These are phyloP conservation scores for Notamacropus eugenii DNA, from an alignment of 2,797 vertebrate genomes.

Conservation along the genomic window DNA sequence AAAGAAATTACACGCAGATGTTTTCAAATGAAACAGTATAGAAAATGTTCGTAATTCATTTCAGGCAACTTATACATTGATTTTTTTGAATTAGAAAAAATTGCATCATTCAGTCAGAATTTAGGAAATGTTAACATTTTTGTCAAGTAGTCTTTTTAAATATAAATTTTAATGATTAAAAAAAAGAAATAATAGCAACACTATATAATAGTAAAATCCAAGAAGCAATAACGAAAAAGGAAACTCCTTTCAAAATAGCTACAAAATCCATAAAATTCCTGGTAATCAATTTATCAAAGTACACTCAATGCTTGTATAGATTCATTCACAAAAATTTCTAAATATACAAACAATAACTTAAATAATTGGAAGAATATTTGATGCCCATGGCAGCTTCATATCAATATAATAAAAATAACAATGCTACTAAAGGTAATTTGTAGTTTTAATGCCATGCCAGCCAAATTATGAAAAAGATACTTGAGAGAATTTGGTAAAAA, in stretches of 20 bases:
- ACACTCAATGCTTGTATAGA: not conserved
- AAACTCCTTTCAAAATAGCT: not conserved
- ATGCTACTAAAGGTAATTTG: not conserved
- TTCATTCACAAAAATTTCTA: not conserved
- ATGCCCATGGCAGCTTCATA: not conserved
- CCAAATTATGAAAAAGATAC: not conserved
- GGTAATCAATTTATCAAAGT: not conserved
- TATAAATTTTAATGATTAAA: constrained; percentile 52
- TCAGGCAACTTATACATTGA: constrained; percentile 17
- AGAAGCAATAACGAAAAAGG: not conserved
- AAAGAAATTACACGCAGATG: constrained; percentile 60
- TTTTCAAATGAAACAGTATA: constrained; percentile 49
- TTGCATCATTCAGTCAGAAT: constrained; percentile 47
- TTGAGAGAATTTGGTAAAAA: not conserved
- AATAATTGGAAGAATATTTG: not conserved
- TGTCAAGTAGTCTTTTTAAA: constrained; percentile 48
- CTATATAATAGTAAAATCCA: not conserved
- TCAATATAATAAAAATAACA: not conserved
- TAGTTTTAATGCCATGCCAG: not conserved
- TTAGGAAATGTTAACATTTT: constrained; percentile 45
- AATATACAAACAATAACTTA: not conserved
- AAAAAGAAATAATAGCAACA: not conserved
- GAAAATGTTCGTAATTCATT: constrained; percentile 55
- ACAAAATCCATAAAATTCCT: not conserved
- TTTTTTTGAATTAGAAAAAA: constrained; percentile 36